Conservation (phyloP, 2,113 vertebrate species). For the Eidolon helvum region DNA sequence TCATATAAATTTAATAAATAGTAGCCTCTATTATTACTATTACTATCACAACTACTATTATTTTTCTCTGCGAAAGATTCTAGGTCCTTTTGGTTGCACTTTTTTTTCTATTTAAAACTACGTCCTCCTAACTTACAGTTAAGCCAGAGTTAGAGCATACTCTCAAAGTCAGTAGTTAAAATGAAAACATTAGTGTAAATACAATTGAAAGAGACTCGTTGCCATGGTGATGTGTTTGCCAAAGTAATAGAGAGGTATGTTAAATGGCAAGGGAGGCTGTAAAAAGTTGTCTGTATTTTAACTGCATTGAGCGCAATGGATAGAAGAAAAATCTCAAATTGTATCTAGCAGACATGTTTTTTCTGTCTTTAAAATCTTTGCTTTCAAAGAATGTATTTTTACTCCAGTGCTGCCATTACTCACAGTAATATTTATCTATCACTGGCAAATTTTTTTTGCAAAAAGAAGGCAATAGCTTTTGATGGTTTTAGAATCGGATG, state of each 20-base stretch:
- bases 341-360: conserved; percentile 52
- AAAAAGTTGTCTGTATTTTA: conserved; percentile 63
- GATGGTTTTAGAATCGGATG: background rate
- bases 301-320: conserved; percentile 50
- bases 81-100: background rate
- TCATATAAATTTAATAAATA: background rate
- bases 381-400: conserved; percentile 26
- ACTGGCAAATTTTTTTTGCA: background rate
- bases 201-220: conserved; percentile 74
- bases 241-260: conserved; percentile 60
- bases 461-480: background rate
- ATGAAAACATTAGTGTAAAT: conserved; percentile 52
- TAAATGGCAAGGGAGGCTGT: conserved; percentile 64
- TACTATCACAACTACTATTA: background rate
- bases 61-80: background rate
- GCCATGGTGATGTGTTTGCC: conserved; percentile 67
- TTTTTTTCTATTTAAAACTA: background rate
- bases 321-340: conserved; percentile 58
- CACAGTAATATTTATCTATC: background rate
- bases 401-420: background rate
- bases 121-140: background rate
- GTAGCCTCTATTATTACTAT: background rate
- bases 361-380: conserved; percentile 53
- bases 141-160: background rate
- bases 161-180: conserved; percentile 45